phyloP scores from a whole-genome alignment of 2,113 vertebrate genomes.

The Turdus rufiventris region DNA sequence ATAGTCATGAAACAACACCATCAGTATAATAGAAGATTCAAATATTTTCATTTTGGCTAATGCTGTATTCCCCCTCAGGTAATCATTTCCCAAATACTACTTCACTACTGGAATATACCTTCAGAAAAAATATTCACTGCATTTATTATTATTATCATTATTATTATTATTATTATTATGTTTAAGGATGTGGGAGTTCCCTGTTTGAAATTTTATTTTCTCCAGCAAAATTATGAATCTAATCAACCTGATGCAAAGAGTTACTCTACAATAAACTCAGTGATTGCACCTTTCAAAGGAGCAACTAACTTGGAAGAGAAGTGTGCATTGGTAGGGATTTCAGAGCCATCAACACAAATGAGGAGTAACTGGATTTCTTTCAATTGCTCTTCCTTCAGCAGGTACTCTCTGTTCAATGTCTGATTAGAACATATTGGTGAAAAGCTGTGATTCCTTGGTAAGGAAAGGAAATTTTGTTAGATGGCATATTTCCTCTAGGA shows the following conservation, averaged over 20 bases:
- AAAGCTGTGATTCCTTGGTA: not conserved
- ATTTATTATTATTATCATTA: not conserved
- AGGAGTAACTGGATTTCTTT: not conserved
- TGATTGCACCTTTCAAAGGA: not conserved
- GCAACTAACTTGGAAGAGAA: not conserved
- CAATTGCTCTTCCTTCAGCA: not conserved
- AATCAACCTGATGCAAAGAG: not conserved
- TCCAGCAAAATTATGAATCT: not conserved
- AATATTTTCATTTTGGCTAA: not conserved
- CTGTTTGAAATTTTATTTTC: not conserved
- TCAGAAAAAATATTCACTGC: not conserved
- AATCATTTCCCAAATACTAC: not conserved
- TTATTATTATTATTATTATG: not conserved
- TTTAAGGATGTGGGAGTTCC: not conserved
- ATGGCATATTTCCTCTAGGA: not conserved
- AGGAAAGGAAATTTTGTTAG: not conserved
- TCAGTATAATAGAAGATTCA: not conserved
- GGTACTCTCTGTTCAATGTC: not conserved
- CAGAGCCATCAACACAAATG: not conserved
- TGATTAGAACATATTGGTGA: not conserved
- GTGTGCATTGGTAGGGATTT: not conserved
- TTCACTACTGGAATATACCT: not conserved
- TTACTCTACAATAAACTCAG: not conserved
- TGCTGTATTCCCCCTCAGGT: not conserved
- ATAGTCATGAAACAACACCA: not conserved